Conservation (phyloP, 2,797 vertebrate species). For the Falco biarmicus region DNA sequence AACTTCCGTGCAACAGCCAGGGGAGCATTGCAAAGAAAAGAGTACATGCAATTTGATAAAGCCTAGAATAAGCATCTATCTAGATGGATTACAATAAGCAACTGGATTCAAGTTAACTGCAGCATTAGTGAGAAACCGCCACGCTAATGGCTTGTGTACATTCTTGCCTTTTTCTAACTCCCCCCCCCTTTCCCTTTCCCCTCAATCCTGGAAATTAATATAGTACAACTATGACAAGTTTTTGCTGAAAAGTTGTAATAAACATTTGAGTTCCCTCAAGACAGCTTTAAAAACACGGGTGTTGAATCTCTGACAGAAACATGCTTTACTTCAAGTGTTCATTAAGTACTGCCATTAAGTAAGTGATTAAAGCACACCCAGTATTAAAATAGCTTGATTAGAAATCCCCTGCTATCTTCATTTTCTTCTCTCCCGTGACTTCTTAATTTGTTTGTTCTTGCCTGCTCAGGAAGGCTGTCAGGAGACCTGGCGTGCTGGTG, state of each 20-base stretch:
- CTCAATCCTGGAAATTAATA: constrained; percentile 36
- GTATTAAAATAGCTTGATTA: constrained; percentile 63
- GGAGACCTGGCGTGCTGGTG: neutral
- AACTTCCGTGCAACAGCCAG: neutral
- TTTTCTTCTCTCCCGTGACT: constrained; percentile 38
- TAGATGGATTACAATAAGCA: neutral
- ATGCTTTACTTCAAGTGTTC: constrained; percentile 56
- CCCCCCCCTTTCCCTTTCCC: neutral
- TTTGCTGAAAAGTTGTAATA: constrained; percentile 51
- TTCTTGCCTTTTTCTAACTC: neutral
- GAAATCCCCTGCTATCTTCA: constrained; percentile 55
- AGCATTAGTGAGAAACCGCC: neutral
- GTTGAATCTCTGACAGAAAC: constrained; percentile 48
- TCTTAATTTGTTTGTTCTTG: constrained; percentile 59
- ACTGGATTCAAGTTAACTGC: constrained; percentile 17
- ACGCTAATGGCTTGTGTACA: neutral
- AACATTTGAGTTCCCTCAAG: constrained; percentile 54
- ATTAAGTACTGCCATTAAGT: constrained; percentile 48
- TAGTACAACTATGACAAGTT: neutral
- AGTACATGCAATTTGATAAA: neutral
- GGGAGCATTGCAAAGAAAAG: neutral
- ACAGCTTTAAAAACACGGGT: constrained; percentile 30
- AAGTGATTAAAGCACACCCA: constrained; percentile 59
- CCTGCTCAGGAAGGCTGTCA: neutral
- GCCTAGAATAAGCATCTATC: neutral